These are phyloP conservation scores for Petromus typicus DNA, from an alignment of 2,113 vertebrate species.

Conservation along the genomic window DNA sequence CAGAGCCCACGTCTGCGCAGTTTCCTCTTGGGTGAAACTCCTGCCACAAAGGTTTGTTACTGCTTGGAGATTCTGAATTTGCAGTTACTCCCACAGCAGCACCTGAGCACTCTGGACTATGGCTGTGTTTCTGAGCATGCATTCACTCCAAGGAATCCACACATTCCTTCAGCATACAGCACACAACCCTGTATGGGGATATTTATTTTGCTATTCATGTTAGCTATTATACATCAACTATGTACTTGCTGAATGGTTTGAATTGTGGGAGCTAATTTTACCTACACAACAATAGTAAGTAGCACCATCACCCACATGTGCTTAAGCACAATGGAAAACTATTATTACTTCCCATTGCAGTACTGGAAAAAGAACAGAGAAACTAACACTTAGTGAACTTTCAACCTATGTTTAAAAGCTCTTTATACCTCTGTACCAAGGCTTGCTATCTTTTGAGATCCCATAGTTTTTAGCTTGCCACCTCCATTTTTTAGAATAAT, in stretches of 20 bases:
- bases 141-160: background rate
- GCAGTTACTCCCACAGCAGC: background rate
- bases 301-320: slow-evolving; percentile 45
- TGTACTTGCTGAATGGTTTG: slow-evolving; percentile 48
- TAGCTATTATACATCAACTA: slow-evolving; percentile 48
- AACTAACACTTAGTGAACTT: slow-evolving; percentile 59
- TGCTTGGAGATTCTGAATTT: background rate
- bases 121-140: background rate
- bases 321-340: slow-evolving; percentile 43
- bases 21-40: background rate
- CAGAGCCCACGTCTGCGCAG: background rate
- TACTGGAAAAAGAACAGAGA: slow-evolving; percentile 45
- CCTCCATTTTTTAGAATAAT: slow-evolving; percentile 53
- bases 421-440: slow-evolving; percentile 39
- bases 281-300: slow-evolving; percentile 27
- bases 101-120: background rate
- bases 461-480: background rate
- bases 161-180: background rate
- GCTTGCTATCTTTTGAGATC: slow-evolving; percentile 18
- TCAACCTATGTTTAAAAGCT: slow-evolving; percentile 67
- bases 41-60: too few species aligned
- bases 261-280: slow-evolving; percentile 53
- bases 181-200: background rate
- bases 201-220: slow-evolving; percentile 34
- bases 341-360: slow-evolving; percentile 7